phyloP scores from a whole-genome alignment of 2,888 invertebrate genomes.

The Lamproptera curius region DNA sequence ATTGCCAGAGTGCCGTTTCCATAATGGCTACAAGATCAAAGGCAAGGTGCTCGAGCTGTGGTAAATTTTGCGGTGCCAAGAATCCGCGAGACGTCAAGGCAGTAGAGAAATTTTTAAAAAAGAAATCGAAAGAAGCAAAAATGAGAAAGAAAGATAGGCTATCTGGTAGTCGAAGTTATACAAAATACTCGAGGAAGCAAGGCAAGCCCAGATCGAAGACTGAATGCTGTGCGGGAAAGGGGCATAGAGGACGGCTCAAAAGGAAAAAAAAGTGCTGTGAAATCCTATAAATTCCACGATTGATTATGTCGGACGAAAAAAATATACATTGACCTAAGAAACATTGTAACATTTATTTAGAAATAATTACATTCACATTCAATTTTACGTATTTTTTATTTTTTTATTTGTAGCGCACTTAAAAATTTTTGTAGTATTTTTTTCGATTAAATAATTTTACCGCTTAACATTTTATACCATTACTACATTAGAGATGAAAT shows the following conservation, averaged over 20 bases:
- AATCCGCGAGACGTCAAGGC: slow-evolving; percentile 35
- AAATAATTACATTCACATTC: too few relatives aligned
- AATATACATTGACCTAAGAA: too few relatives aligned
- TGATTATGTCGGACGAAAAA: neutral
- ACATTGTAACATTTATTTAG: too few relatives aligned
- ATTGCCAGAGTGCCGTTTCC: slow-evolving; percentile 61
- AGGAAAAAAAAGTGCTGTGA: slow-evolving; percentile 31
- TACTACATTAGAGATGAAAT: too few relatives aligned
- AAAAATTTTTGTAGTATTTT: too few relatives aligned
- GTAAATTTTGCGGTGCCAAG: slow-evolving; percentile 36
- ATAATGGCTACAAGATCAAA: slow-evolving; percentile 55
- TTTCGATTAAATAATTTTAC: too few relatives aligned
- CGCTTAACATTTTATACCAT: too few relatives aligned
- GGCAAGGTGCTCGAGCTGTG: slow-evolving; percentile 46
- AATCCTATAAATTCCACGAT: slow-evolving; percentile 28
- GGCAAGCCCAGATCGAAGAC: slow-evolving; percentile 32
- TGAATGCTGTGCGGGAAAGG: slow-evolving; percentile 57
- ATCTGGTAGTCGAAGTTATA: slow-evolving; percentile 43
- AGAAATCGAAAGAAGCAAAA: slow-evolving; percentile 48
- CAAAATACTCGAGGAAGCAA: slow-evolving; percentile 40
- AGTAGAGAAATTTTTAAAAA: slow-evolving; percentile 47
- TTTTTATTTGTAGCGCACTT: too few relatives aligned
- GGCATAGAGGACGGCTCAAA: slow-evolving; percentile 55
- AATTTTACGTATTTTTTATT: too few relatives aligned
- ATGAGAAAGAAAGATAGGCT: slow-evolving; percentile 48